These are phyloP conservation scores for Galemys pyrenaicus DNA, from an alignment of 2,113 vertebrate species.

Conservation along the genomic window DNA sequence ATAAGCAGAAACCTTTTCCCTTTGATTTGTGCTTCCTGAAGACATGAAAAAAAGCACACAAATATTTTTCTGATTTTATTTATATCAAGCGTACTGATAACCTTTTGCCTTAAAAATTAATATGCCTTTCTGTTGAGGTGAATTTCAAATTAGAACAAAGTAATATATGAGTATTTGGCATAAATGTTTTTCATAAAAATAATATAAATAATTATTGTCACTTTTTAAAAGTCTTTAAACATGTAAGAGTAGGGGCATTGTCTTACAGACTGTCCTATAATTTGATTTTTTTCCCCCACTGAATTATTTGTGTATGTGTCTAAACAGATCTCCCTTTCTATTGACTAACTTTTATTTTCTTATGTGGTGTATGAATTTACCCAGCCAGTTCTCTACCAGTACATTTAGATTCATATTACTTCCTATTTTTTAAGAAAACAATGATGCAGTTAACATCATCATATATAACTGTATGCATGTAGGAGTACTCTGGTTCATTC, in stretches of 20 bases:
- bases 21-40: conserved; percentile 30
- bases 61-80: conserved; percentile 14
- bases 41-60: conserved; percentile 5
- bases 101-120: conserved; percentile 37
- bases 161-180: neutral
- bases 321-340: neutral
- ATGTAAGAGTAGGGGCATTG: neutral
- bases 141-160: conserved; percentile 37
- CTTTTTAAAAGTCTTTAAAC: conserved; percentile 32
- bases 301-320: conserved; percentile 22
- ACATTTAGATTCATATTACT: neutral
- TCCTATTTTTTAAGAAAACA: neutral
- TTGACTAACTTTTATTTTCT: neutral
- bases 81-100: neutral
- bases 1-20: neutral
- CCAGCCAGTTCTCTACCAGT: neutral
- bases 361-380: neutral
- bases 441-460: neutral
- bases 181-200: conserved; percentile 13
- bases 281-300: neutral
- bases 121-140: neutral
- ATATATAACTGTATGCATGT: neutral
- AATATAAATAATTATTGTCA: neutral
- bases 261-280: neutral
- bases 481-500: conserved; percentile 16